Evolutionary conservation across 2,888 invertebrate genomes (phyloP), one percentile per base, ranked within the genome.

Genomic region (Apodemia zela): DNA sequence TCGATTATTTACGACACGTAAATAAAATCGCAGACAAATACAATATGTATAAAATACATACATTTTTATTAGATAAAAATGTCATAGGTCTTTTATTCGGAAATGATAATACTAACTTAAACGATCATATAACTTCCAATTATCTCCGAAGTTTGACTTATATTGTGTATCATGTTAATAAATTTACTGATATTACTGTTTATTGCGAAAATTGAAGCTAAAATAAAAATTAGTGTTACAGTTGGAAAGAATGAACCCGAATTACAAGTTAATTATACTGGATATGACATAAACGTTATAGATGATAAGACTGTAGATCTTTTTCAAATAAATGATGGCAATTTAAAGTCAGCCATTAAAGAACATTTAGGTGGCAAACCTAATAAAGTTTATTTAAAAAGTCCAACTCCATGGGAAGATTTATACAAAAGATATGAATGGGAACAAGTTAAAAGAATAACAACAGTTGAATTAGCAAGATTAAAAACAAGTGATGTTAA

Each of bases 391-490:
- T 89, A 76, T 61, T 65, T 85, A 8, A 78, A 75, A 72, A 84
- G 84, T 61, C 89, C 88, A 0, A 89, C 89, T 0, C 88, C 87
- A 0, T 88, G 89, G 88, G 83, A 81, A 0, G 87, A 89, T 71
- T 72, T 89, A 4, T 89, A 85, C 66, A 76, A 79, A 60, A 77
- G 64, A 54, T 82, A 83, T 62, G 72, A 77, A 25, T 89, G 87
- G 87, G 82, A 87, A 64, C 77, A 80, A 70, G 77, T 88, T 0
- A 73, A 75, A 0, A 77, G 75, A 67, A 72, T 83, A 0, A 25
- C 85, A 17, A 66, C 63, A 45, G 68, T 77, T 1, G 74, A 73
- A 68, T 81, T 80, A 0, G 81, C 76, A 2, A 68, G 58, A 49
- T 42, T 77, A 2, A 74, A 71, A 60, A 66, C 68, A 2, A 72